Base-by-base conservation (phyloP, 2,113 vertebrate species). In the Daphoenositta chrysoptera region DNA sequence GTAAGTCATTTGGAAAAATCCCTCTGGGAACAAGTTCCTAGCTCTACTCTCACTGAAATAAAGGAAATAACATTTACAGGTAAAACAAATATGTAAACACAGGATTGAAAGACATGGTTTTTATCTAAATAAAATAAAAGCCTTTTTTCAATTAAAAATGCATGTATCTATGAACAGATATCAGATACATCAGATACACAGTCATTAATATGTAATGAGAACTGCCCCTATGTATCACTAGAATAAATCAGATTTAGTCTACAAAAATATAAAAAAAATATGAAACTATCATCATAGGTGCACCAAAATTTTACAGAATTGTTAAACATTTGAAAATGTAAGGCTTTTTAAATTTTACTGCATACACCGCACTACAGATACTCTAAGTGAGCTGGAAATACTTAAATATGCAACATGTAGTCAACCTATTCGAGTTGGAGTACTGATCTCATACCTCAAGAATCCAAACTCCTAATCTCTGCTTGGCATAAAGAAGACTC, bases 1-100 rank as follows among this genome's bases (percentile, higher is more conserved):
- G 72, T 28, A 83, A 82, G 45, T 69, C 7, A 40, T 75, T 95
- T 40, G 33, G 79, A 93, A 95, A 89, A 83, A 23, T 96, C 58
- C 10, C 31, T 60, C 35, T 81, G 30, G 77, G 88, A 93, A 71
- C 70, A 51, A 60, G 20, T 42, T 90, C 28, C 22, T 87, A 82
- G 75, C 40, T 26, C 16, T 58, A 60, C 15, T 57, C 20, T 35
- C 31, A n/a, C 3, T 61, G 40, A 96, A 80, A 84, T 47, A 92
- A 65, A 87, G 35, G 14, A 61, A 30, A 57, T 58, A 13, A 60
- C 18, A 60, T 53, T 35, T 56, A 33, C 18, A 65, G 47, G 14
- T 69, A 9, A 26, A 82, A 31, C 15, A 23, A 42, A 17, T 20
- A 65, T 15, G 35, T 61, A 66, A 85, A 87, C 30, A 21, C 2